These are phyloP conservation scores for Bos javanicus DNA, from an alignment of 2,113 vertebrate species.

Conservation along the genomic window DNA sequence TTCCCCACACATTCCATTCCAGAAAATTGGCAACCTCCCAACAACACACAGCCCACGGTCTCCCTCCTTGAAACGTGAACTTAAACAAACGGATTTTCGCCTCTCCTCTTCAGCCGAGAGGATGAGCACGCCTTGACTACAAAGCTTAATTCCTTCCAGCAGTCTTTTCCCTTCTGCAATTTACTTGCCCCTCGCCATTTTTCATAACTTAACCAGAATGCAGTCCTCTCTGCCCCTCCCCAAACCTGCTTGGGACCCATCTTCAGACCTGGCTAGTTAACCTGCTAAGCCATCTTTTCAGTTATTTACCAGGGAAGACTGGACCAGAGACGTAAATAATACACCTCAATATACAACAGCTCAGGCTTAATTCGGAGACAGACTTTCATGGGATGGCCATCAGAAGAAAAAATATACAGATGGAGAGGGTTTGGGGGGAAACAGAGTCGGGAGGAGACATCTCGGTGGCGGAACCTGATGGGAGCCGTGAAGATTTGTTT, in stretches of 20 bases:
- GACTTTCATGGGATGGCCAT: slow-evolving; percentile 39
- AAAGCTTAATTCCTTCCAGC: slow-evolving; percentile 38
- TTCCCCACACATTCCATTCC: not conserved
- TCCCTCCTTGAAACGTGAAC: slow-evolving; percentile 5
- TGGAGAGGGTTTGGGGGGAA: not conserved
- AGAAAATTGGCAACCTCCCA: slow-evolving; percentile 32
- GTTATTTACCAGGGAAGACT: slow-evolving; percentile 38
- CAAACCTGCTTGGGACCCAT: not conserved
- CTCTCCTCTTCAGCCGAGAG: slow-evolving; percentile 1
- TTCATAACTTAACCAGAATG: not conserved
- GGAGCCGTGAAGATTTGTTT: slow-evolving; percentile 70
- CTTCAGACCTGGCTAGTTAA: not conserved
- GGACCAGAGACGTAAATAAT: slow-evolving; percentile 63
- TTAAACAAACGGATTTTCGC: not conserved
- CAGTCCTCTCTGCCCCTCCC: not conserved
- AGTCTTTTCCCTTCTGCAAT: slow-evolving; percentile 26
- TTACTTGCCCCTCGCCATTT: not conserved
- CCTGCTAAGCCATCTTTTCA: slow-evolving; percentile 42
- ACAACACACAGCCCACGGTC: not conserved
- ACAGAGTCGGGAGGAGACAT: not conserved
- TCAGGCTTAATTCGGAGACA: slow-evolving; percentile 50
- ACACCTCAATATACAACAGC: slow-evolving; percentile 51
- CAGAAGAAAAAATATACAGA: slow-evolving; percentile 49
- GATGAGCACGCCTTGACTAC: slow-evolving; percentile 18
- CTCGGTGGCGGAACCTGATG: slow-evolving; percentile 33